Base-by-base conservation (phyloP, 2,113 vertebrate genomes). In the Antennarius striatus region DNA sequence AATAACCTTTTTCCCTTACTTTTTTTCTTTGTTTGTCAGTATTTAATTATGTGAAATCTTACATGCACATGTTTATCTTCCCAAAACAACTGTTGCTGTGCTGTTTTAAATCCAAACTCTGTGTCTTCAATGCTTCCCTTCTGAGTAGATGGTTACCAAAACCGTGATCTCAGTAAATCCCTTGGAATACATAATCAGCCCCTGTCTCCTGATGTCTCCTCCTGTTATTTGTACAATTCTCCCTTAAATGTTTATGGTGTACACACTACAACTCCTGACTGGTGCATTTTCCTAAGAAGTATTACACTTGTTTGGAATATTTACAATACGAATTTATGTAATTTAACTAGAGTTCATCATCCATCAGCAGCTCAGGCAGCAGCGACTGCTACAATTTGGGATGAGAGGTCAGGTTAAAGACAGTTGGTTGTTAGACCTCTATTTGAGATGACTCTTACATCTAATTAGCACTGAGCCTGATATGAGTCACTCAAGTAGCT, bases 401-500 rank as follows among this genome's bases (percentile, higher is more conserved):
- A 36, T 36, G 32, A 36, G 32, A 36, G 32, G 32, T 36, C 32
- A 36, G 3, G 7, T 36, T 36, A 36, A 36, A 36, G 32, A 36
- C 4, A 36, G 68, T 55, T 43, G 22, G 64, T 64, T 70, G 62
- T 71, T 63, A 78, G 65, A 63, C 63, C 71, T 67, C 67, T 66
- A 71, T 88, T 77, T 43, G 7, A 36, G 32, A 36, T 36, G 32
- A 36, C 32, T 36, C 32, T 36, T 36, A 36, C 32, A 36, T 4
- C 59, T 81, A 62, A 83, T 85, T 88, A 71, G 28, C 77, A 81
- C 83, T 81, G 80, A 81, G 65, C 63, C 42, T 64, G 56, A 65
- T 65, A 79, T 86, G 86, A 86, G 72, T 88, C 82, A 85, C 64
- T 65, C 71, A 51, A 61, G 71, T 71, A 53, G 68, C 73, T 74